Percentiles rank a stretch among this genome's conserved stretches.
Evolutionary conservation across 2,888 invertebrate species (phyloP).

Genomic region (Perithous albicinctus): DNA sequence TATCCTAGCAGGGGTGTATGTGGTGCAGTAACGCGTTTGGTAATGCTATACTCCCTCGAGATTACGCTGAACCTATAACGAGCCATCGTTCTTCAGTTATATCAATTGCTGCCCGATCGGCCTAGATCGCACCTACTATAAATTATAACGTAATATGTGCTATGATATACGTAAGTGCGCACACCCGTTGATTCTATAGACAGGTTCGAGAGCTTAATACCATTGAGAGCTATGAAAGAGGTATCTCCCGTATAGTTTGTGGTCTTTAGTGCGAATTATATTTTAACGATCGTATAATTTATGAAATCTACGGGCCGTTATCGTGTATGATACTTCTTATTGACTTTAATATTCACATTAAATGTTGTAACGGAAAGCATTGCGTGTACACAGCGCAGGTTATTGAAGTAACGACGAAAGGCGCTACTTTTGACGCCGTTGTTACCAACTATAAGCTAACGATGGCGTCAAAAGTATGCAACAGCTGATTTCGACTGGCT

Average conservation of each 20-base stretch:
- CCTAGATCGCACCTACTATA: conserved; percentile 41
- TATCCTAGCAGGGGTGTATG: background rate
- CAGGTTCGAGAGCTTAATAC: background rate
- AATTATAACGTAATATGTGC: conserved; percentile 45
- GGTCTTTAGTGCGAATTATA: background rate
- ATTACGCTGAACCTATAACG: conserved; percentile 14
- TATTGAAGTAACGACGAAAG: too few species aligned
- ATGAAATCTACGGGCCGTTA: background rate
- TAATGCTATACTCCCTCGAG: background rate
- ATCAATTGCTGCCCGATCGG: conserved; percentile 33
- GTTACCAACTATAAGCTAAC: too few species aligned
- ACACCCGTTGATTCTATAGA: background rate
- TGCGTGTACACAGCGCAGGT: too few species aligned
- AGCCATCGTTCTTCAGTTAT: conserved; percentile 16
- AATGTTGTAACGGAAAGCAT: too few species aligned
- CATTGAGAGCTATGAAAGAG: background rate
- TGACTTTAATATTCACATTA: too few species aligned
- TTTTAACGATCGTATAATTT: conserved; percentile 1
- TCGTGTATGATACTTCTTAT: too few species aligned
- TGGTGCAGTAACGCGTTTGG: background rate
- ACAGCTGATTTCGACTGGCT: too few species aligned
- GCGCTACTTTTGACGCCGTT: too few species aligned
- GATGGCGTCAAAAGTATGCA: too few species aligned
- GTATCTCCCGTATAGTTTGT: background rate
- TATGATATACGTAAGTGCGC: conserved; percentile 15